Conservation (phyloP, 1,140 invertebrate species). For the Lepidostoma basale region DNA sequence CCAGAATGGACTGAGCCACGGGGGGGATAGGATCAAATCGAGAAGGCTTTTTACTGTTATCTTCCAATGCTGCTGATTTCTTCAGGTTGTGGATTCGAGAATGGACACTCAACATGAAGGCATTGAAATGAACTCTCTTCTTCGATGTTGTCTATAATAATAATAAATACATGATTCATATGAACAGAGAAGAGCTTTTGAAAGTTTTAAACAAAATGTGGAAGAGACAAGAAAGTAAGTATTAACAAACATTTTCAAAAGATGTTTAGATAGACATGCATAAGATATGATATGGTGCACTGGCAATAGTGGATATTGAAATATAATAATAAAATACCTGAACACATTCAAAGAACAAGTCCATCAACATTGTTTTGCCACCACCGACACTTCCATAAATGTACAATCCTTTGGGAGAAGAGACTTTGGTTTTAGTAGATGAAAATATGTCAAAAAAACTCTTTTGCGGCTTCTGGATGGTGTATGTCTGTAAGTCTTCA, state of each 20-base stretch:
- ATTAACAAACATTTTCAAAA: too few species aligned
- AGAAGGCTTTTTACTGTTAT: constrained; percentile 69
- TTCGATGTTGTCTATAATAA: constrained; percentile 67
- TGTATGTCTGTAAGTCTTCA: constrained; percentile 67
- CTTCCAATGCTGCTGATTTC: constrained; percentile 65
- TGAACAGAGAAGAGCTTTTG: too few species aligned
- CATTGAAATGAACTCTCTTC: constrained; percentile 92
- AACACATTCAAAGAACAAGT: constrained; percentile 85
- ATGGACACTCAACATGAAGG: constrained; percentile 98
- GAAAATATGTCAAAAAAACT: constrained; percentile 58
- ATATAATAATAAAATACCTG: constrained; percentile 62
- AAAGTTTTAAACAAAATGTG: too few species aligned
- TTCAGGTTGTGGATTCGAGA: constrained; percentile 82
- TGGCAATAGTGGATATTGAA: too few species aligned
- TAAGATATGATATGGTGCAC: too few species aligned
- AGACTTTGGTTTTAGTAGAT: constrained; percentile 56
- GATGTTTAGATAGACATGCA: too few species aligned
- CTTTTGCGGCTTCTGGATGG: constrained; percentile 55
- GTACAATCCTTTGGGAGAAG: constrained; percentile 77
- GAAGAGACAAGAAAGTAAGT: too few species aligned
- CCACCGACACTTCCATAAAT: constrained; percentile 88
- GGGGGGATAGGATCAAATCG: constrained; percentile 94
- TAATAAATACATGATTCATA: too few species aligned
- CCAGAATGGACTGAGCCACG: constrained; percentile 86
- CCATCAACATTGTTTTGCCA: constrained; percentile 99